phyloP scores from a whole-genome alignment of 1,140 invertebrate species.

The Tetranychus cinnabarinus region DNA sequence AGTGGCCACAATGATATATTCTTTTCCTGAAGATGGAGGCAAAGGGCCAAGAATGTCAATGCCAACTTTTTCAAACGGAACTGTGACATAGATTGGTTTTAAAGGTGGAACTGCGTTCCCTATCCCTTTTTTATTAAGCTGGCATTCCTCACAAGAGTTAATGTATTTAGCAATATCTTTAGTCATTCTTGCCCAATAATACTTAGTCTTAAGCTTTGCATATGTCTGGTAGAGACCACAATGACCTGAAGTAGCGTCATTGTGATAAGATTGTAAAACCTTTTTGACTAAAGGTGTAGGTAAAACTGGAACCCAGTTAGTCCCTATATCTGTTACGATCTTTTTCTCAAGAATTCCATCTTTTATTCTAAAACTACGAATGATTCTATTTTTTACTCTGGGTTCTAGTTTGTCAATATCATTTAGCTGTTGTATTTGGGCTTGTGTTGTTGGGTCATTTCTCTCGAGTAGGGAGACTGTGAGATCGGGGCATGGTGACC shows the following conservation, averaged over 20 bases:
- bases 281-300: not conserved
- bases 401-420: not conserved
- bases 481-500: no score
- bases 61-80: not conserved
- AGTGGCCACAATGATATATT: not conserved
- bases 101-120: not conserved
- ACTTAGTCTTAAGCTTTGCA: not conserved
- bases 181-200: slow-evolving; percentile 2
- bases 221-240: not conserved
- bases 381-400: not conserved
- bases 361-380: not conserved
- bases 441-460: not conserved
- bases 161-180: not conserved
- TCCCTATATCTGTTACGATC: not conserved
- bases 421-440: not conserved
- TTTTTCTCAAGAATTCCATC: not conserved
- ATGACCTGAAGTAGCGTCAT: not conserved
- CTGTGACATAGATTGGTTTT: not conserved
- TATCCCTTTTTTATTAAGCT: not conserved
- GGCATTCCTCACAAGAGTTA: not conserved
- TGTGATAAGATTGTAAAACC: not conserved
- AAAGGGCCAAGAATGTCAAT: slow-evolving; percentile 1
- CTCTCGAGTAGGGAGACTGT: no score
- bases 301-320: not conserved
- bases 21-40: not conserved